These are phyloP conservation scores for Pterocles burchelli DNA, from an alignment of 2,113 vertebrate species.

Conservation along the genomic window DNA sequence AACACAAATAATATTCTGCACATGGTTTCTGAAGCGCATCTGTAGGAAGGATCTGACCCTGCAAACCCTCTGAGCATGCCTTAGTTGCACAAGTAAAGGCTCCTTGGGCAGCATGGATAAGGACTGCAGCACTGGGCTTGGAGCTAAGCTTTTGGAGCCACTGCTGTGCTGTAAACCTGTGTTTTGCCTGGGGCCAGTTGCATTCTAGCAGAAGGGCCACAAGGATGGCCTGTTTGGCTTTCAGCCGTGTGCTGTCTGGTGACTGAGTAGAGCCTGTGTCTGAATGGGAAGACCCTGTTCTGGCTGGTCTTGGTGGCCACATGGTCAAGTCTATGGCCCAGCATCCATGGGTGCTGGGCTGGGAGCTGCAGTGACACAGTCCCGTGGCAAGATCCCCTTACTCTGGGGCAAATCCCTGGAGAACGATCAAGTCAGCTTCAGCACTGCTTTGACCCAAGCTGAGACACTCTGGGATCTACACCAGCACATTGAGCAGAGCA, in stretches of 20 bases:
- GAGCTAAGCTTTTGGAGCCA: neutral
- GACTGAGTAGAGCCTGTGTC: neutral
- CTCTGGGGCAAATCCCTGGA: neutral
- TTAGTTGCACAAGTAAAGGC: neutral
- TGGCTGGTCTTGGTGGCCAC: neutral
- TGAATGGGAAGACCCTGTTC: neutral
- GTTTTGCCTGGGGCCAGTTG: neutral
- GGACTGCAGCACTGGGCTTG: neutral
- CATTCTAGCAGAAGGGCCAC: neutral
- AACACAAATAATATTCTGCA: constrained; percentile 62
- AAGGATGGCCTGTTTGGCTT: neutral
- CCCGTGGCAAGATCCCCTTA: fast-evolving
- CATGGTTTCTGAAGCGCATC: neutral
- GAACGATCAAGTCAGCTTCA: neutral
- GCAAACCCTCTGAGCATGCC: fast-evolving
- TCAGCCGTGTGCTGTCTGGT: neutral
- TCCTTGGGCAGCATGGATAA: neutral
- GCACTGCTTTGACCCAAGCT: neutral
- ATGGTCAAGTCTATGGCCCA: neutral
- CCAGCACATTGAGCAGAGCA: fast-evolving
- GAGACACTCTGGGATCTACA: neutral
- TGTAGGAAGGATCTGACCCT: neutral
- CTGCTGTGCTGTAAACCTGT: fast-evolving
- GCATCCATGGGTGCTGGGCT: neutral
- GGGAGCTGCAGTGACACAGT: neutral